These are phyloP conservation scores for Zootermopsis nevadensis DNA, from an alignment of 2,888 invertebrate species.

Conservation along the genomic window DNA sequence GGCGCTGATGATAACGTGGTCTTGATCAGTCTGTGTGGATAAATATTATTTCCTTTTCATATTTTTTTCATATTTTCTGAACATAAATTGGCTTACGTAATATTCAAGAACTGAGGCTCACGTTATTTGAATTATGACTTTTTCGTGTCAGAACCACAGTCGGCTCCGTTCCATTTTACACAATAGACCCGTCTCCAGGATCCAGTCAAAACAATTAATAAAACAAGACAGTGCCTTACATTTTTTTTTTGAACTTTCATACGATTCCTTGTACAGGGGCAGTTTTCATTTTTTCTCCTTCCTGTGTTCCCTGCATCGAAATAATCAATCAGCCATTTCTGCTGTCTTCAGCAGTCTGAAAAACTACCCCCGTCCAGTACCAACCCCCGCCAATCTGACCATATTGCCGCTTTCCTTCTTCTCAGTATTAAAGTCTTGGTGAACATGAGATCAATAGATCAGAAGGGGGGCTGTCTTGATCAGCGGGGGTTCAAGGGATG, in stretches of 20 bases:
- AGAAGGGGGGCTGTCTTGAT: background rate
- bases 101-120: background rate
- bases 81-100: background rate
- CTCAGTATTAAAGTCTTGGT: conserved; percentile 10
- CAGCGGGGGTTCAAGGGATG: background rate
- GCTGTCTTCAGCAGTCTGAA: conserved; percentile 28
- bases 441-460: conserved; percentile 16
- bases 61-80: background rate
- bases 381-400: background rate
- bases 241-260: background rate
- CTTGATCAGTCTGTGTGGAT: background rate
- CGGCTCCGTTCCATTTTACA: background rate
- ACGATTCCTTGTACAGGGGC: background rate
- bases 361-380: background rate
- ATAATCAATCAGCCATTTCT: conserved; percentile 30
- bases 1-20: too few species aligned
- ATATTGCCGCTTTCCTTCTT: background rate
- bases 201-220: conserved; percentile 35
- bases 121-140: conserved; percentile 22
- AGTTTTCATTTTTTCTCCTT: background rate
- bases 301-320: conserved; percentile 5
- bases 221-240: background rate
- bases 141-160: background rate
- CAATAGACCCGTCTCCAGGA: background rate
- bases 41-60: background rate